These are phyloP conservation scores for Sus cebifrons DNA, from an alignment of 2,797 vertebrate genomes.

Conservation along the genomic window DNA sequence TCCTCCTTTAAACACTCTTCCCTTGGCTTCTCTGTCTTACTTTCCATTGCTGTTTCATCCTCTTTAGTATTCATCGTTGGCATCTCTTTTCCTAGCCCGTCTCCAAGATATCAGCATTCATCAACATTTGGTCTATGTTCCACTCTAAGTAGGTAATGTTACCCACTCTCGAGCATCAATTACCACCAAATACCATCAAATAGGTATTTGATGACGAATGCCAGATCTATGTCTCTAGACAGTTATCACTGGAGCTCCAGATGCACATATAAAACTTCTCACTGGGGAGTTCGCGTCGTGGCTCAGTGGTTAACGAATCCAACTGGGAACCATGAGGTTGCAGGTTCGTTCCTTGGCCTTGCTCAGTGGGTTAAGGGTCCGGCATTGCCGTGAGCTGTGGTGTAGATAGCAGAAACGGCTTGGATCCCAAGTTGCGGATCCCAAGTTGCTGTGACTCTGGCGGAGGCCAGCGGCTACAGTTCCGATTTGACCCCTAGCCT, in stretches of 20 bases:
- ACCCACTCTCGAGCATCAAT: background rate
- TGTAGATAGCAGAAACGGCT: too few relatives aligned
- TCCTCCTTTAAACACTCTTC: background rate
- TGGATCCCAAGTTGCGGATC: too few relatives aligned
- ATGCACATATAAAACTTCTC: background rate
- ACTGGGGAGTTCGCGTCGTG: background rate
- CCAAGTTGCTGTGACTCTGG: too few relatives aligned
- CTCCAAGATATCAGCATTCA: background rate
- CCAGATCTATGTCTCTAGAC: background rate
- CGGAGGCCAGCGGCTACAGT: too few relatives aligned
- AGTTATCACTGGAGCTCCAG: background rate
- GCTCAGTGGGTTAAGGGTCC: too few relatives aligned
- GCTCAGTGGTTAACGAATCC: too few relatives aligned
- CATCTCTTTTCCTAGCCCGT: background rate
- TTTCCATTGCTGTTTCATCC: background rate
- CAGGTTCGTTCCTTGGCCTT: too few relatives aligned
- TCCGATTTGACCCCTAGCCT: too few relatives aligned
- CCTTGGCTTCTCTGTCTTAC: background rate
- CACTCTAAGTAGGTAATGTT: background rate
- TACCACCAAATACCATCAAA: too few relatives aligned
- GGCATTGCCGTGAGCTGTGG: too few relatives aligned
- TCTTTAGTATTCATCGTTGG: background rate
- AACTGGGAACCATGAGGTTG: too few relatives aligned
- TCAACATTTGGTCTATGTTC: background rate
- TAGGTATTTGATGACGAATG: background rate